A percentile compares a stretch with the other conserved stretches of the same genome.
Conservation (phyloP, 2,888 invertebrate genomes). For the Podabrus alpinus region DNA sequence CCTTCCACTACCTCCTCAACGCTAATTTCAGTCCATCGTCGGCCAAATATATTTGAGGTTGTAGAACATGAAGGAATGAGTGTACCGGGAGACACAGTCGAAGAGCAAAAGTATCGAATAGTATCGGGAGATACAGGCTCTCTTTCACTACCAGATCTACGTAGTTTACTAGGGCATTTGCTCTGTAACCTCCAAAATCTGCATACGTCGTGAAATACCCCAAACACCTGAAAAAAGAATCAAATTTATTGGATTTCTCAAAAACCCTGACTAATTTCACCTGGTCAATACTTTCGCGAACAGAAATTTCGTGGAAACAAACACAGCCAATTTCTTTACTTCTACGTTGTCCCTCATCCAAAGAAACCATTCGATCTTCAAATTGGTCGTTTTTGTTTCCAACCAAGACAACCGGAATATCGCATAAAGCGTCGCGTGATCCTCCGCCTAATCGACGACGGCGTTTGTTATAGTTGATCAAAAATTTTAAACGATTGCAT, state of each 20-base stretch:
- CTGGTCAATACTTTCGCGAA: conserved; percentile 81
- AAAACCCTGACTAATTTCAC: conserved; percentile 54
- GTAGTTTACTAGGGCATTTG: conserved; percentile 66
- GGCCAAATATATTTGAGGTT: conserved; percentile 52
- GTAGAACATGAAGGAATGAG: conserved; percentile 44
- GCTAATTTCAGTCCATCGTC: conserved; percentile 67
- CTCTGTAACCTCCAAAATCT: conserved; percentile 75
- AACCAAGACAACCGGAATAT: conserved; percentile 78
- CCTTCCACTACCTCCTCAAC: conserved; percentile 65
- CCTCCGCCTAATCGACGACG: conserved; percentile 67
- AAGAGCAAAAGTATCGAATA: conserved; percentile 55
- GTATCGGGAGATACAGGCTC: conserved; percentile 61
- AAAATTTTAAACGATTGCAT: conserved; percentile 79
- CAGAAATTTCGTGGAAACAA: conserved; percentile 85
- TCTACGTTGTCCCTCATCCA: conserved; percentile 74
- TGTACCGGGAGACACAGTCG: conserved; percentile 47
- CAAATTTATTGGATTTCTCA: not conserved
- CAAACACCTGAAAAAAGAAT: conserved; percentile 65
- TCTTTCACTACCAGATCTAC: conserved; percentile 63
- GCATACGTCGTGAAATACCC: conserved; percentile 76
- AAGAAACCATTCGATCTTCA: conserved; percentile 80
- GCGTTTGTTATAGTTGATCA: conserved; percentile 79
- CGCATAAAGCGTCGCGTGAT: conserved; percentile 63
- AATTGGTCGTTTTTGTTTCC: conserved; percentile 81
- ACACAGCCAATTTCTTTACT: conserved; percentile 80